Conservation (phyloP, 2,888 invertebrate species). For the Oxytorus armatus region DNA sequence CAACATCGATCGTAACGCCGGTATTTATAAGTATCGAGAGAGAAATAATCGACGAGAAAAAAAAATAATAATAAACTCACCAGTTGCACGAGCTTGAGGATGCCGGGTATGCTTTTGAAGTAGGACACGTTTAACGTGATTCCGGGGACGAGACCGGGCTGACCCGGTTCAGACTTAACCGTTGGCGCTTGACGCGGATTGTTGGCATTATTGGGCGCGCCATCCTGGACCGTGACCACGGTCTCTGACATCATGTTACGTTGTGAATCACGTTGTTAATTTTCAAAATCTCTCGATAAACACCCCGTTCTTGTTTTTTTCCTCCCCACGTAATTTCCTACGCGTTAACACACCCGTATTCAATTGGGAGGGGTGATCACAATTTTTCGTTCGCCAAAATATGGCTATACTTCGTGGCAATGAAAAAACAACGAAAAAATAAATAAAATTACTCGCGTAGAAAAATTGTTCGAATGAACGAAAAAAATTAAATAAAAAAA, state of each 20-base stretch:
- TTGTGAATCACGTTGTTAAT: slow-evolving; percentile 46
- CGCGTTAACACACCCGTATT: neutral
- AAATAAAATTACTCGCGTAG: slow-evolving; percentile 10
- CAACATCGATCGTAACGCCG: too few relatives aligned
- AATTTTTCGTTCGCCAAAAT: neutral
- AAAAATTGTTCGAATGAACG: neutral
- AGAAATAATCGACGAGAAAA: slow-evolving; percentile 25
- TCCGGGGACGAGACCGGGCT: slow-evolving; percentile 87
- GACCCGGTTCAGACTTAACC: slow-evolving; percentile 85
- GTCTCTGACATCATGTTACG: slow-evolving; percentile 92
- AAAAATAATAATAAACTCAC: slow-evolving; percentile 86
- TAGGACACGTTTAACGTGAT: slow-evolving; percentile 92
- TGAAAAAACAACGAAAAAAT: neutral
- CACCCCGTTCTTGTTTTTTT: neutral
- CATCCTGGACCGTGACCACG: slow-evolving; percentile 91
- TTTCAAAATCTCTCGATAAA: slow-evolving; percentile 11
- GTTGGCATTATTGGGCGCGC: slow-evolving; percentile 86
- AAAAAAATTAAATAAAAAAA: slow-evolving; percentile 11
- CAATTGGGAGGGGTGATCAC: neutral
- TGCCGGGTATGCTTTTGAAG: slow-evolving; percentile 92
- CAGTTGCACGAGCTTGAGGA: slow-evolving; percentile 92
- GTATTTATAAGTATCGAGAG: neutral
- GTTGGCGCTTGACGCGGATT: slow-evolving; percentile 82
- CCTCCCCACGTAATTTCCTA: neutral
- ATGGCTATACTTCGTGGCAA: too few relatives aligned